Conservation (phyloP, 2,888 invertebrate species). For the Junonia oenone region DNA sequence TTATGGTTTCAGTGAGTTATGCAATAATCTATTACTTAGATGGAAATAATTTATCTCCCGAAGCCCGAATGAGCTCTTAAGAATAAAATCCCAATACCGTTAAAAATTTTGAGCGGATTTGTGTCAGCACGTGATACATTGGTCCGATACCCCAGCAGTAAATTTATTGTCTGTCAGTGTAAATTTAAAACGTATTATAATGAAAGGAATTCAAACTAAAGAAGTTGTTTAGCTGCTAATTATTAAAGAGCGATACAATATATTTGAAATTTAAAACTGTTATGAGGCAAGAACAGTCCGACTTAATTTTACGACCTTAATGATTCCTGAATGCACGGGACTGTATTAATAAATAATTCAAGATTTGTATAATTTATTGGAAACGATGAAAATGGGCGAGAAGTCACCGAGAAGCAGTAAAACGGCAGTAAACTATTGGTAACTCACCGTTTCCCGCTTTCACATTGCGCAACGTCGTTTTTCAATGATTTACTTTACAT, state of each 20-base stretch:
- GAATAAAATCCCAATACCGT: conserved; percentile 57
- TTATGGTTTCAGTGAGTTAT: conserved; percentile 35
- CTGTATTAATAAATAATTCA: background rate
- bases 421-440: conserved; percentile 45
- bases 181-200: conserved; percentile 18
- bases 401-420: conserved; percentile 19
- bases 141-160: conserved; percentile 35
- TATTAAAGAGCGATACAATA: conserved; percentile 6
- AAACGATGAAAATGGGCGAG: conserved; percentile 15
- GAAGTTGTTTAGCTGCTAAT: conserved; percentile 9
- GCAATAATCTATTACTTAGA: conserved; percentile 56
- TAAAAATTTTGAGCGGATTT: conserved; percentile 72
- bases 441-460: conserved; percentile 61
- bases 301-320: conserved; percentile 4
- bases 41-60: conserved; percentile 49
- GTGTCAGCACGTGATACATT: conserved; percentile 64
- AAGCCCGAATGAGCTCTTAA: conserved; percentile 48
- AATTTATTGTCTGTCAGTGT: conserved; percentile 26
- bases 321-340: background rate
- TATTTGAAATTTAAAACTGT: conserved; percentile 3
- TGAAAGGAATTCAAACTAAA: conserved; percentile 16
- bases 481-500: conserved; percentile 47
- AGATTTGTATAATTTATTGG: conserved; percentile 5
- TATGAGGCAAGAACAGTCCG: conserved; percentile 1
- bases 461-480: conserved; percentile 58